phyloP scores from a whole-genome alignment of 2,888 invertebrate genomes.

The Sicus ferrugineus region DNA sequence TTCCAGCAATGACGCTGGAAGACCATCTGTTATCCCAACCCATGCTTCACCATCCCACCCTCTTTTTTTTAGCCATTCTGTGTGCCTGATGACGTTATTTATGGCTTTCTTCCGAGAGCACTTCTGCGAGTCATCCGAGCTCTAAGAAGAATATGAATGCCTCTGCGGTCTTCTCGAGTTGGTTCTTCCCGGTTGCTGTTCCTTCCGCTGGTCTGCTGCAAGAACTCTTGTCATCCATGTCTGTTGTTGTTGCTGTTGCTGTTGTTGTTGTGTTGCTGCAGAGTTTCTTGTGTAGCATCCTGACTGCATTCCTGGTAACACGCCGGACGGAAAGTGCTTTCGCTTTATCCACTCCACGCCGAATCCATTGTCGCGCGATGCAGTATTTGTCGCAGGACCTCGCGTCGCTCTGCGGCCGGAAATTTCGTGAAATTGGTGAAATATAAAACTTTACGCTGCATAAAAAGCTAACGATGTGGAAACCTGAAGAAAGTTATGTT shows the following conservation, averaged over 20 bases:
- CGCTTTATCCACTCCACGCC: background rate
- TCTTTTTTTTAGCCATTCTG: conserved; percentile 1
- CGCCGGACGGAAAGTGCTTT: background rate
- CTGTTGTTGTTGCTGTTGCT: conserved; percentile 32
- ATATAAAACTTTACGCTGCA: conserved; percentile 61
- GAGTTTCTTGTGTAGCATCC: background rate
- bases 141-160: conserved; percentile 29
- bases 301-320: background rate
- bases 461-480: conserved; percentile 63
- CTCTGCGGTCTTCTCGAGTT: conserved; percentile 18
- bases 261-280: conserved; percentile 19
- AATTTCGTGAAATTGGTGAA: conserved; percentile 54
- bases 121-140: conserved; percentile 39
- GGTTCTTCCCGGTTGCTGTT: too few species aligned
- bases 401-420: conserved; percentile 38
- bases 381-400: conserved; percentile 21
- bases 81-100: conserved; percentile 50
- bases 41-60: background rate
- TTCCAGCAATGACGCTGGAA: too few species aligned
- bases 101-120: conserved; percentile 52
- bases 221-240: background rate
- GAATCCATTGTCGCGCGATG: background rate
- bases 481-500: conserved; percentile 64
- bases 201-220: too few species aligned
- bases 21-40: too few species aligned